Base-by-base conservation (phyloP, 2,113 vertebrate genomes). In the Gobius niger region DNA sequence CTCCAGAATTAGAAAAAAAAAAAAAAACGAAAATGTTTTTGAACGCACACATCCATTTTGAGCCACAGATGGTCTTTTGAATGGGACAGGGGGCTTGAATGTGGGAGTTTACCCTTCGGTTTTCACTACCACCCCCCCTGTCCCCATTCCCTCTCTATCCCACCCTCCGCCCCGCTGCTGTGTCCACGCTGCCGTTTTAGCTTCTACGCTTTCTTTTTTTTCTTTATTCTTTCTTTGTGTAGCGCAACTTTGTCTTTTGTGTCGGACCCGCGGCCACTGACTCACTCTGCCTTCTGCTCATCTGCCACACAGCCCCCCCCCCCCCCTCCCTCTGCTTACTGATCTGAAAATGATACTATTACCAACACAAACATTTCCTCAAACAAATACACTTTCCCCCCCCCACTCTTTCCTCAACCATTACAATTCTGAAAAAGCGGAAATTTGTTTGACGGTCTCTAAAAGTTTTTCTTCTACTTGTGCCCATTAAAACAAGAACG, bases 21-120 rank as follows among this genome's bases (percentile, higher is more conserved):
- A 90, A 83, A 86, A 84, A 80, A 76, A 68, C 7, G 14, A 60
- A 89, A 87, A 86, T 85, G 85, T 85, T 89, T 89, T 85, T 75
- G 56, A 75, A 72, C n/a, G n/a, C 70, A 73, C 83, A 67, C 68
- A 90, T 91, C 90, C 90, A 92, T 93, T 92, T 91, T 90, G 89
- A 88, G 87, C 88, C 92, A 90, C 93, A 94, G 93, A 94, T 94
- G 93, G 93, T 88, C 88, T 89, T 92, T 91, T 93, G 79, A 93
- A 94, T 92, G 89, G 82, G 69, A 81, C 54, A 68, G 86, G 24
- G 83, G 82, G 80, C 76, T 83, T 87, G 80, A 83, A 86, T 85
- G 87, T 90, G 91, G 86, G 87, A 87, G 88, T 85, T 90, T 78
- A 83, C 82, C 81, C 75, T 24, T 83, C 47, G 66, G 75, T 80